Evolutionary conservation across 2,888 invertebrate species (phyloP).

Genomic region (Pecten maximus): DNA sequence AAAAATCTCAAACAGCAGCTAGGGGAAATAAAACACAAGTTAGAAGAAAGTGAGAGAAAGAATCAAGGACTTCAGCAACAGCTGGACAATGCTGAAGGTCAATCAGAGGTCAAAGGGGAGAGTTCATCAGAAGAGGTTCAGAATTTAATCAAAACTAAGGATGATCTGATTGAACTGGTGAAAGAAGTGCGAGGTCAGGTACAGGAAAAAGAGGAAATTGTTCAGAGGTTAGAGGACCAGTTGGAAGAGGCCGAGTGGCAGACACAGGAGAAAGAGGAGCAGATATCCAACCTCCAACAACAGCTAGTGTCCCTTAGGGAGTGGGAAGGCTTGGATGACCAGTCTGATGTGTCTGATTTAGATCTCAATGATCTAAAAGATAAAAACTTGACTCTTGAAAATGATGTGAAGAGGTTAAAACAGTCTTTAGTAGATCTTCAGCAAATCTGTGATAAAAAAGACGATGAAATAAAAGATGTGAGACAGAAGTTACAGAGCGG

Average conservation of each 20-base stretch:
- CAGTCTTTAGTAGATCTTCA: constrained; percentile 47
- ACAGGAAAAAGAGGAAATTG: constrained; percentile 45
- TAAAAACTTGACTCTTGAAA: constrained; percentile 58
- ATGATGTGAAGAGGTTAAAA: constrained; percentile 50
- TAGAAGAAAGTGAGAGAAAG: constrained; percentile 50
- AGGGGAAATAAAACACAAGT: constrained; percentile 56
- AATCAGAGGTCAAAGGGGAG: constrained; percentile 45
- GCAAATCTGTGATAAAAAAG: constrained; percentile 52
- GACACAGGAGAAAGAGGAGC: constrained; percentile 40
- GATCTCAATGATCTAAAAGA: constrained; percentile 62
- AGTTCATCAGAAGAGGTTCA: constrained; percentile 48
- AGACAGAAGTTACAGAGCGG: constrained; percentile 71
- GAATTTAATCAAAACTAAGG: not conserved
- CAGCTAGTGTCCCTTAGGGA: not conserved
- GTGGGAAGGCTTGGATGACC: not conserved
- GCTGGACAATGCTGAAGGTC: constrained; percentile 52
- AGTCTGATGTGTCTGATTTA: constrained; percentile 56
- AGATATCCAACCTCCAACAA: not conserved
- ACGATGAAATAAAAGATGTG: constrained; percentile 65
- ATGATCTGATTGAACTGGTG: constrained; percentile 1
- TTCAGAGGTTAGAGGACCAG: constrained; percentile 37
- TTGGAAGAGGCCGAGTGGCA: constrained; percentile 22
- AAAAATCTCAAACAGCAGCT: constrained; percentile 40
- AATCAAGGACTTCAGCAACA: constrained; percentile 51
- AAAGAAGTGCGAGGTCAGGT: not conserved